Conservation (phyloP, 2,113 vertebrate species). For the Siniperca chuatsi region DNA sequence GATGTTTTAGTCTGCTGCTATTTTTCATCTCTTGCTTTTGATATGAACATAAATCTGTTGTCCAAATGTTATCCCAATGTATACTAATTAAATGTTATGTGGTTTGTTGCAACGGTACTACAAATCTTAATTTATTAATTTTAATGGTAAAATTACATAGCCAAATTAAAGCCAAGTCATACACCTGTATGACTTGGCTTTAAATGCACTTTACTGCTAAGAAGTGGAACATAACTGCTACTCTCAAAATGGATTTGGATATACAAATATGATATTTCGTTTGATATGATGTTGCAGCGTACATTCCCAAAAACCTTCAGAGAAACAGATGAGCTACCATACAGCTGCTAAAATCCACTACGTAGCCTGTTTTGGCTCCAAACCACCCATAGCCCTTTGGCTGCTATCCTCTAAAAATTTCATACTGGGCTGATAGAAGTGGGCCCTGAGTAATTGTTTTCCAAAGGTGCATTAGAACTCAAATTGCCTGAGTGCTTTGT, state of each 20-base stretch:
- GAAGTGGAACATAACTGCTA: too few species aligned
- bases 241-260: background rate
- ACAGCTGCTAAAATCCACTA: background rate
- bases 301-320: background rate
- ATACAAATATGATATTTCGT: background rate
- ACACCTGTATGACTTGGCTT: background rate
- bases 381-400: conserved; percentile 9
- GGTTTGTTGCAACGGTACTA: background rate
- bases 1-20: too few species aligned
- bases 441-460: conserved; percentile 63
- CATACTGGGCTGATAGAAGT: conserved; percentile 39
- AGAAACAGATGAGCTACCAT: background rate
- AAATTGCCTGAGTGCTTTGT: conserved; percentile 58
- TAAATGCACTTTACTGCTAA: background rate
- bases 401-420: conserved; percentile 31
- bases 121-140: background rate
- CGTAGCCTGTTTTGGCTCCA: background rate
- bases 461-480: conserved; percentile 58
- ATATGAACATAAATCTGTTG: too few species aligned
- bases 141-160: background rate
- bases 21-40: too few species aligned
- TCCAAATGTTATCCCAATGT: background rate
- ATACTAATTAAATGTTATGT: background rate
- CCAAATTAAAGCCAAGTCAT: too few species aligned
- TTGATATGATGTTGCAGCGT: background rate